Base-by-base conservation (phyloP, 2,888 invertebrate genomes). In the Bhutanitis thaidina region DNA sequence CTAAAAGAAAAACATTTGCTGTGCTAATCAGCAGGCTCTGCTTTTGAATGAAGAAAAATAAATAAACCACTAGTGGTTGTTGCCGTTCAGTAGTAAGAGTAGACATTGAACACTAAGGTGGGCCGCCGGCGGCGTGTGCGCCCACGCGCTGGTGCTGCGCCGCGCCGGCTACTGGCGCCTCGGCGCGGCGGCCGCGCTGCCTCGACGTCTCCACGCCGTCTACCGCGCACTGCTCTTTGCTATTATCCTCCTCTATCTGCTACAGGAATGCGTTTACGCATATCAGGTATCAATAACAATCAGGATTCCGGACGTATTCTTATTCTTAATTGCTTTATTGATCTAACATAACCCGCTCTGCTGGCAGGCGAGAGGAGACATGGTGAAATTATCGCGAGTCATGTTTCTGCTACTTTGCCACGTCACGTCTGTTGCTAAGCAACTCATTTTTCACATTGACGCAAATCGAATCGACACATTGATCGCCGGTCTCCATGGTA, bases 351-450 rank as follows among this genome's bases (percentile, higher is more conserved):
- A 34, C 7, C 1, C 5, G n/a, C 7, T 34, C 12, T 12, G 3
- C 12, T 34, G 13, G 15, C 39, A 82, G 77, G 79, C 72, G 54
- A 75, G 74, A 14, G 53, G 49, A 32, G 79, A 86, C 53, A 77
- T 87, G 81, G 74, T 69, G 14, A 75, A 77, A 62, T 59, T 88
- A 56, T 71, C 85, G 7, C 77, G 80, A 15, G 87, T 86, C 51
- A 75, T 87, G 84, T 87, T 87, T 60, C 69, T 88, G 56, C 69
- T 87, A 59, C 73, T 88, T 51, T 87, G 87, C 57, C 88, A 87
- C 66, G 65, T 87, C 49, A 86, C 87, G 7, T 81, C 85, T 3
- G 63, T 84, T 53, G 77, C 61, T 14, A 88, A 88, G 66, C 88
- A 87, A 61, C 20, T 79, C 15, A 77, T 78, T 36, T 81, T 88